A percentile compares a stretch with the other conserved stretches of the same genome.
Conservation (phyloP, 2,888 invertebrate species). For the Drosophila nr. fundita region DNA sequence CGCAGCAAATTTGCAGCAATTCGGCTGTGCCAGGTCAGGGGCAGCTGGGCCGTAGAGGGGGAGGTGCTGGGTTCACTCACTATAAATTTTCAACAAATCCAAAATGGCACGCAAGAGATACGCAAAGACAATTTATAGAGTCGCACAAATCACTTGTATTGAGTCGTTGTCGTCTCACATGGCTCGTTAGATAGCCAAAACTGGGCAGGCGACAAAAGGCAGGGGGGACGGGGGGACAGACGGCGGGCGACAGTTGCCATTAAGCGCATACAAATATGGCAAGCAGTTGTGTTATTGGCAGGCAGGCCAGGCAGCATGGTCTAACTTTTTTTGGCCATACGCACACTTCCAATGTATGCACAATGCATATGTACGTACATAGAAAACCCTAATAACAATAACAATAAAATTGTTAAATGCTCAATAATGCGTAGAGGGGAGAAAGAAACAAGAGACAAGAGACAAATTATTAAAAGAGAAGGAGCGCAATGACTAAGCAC, state of each 20-base stretch:
- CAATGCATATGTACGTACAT: slow-evolving; percentile 3
- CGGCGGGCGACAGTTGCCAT: slow-evolving; percentile 50
- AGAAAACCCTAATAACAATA: slow-evolving; percentile 42
- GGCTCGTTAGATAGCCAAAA: slow-evolving; percentile 68
- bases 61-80: slow-evolving; percentile 10
- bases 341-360: slow-evolving; percentile 50
- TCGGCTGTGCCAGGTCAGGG: slow-evolving; percentile 23
- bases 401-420: slow-evolving; percentile 67
- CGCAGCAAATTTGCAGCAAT: slow-evolving; percentile 64
- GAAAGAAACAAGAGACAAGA: background rate
- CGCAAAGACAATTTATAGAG: slow-evolving; percentile 64
- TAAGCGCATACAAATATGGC: slow-evolving; percentile 65
- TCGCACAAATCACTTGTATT: slow-evolving; percentile 68
- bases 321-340: slow-evolving; percentile 67
- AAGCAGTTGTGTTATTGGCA: slow-evolving; percentile 48
- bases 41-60: slow-evolving; percentile 11
- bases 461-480: background rate
- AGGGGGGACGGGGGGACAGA: background rate
- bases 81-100: slow-evolving; percentile 52
- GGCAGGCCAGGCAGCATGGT: slow-evolving; percentile 50
- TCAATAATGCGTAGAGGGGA: slow-evolving; percentile 63
- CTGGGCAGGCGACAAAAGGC: slow-evolving; percentile 32
- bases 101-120: slow-evolving; percentile 39
- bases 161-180: slow-evolving; percentile 44
- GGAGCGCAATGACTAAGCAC: slow-evolving; percentile 34